Base-by-base conservation (phyloP, 2,113 vertebrate species). In the Prolemur simus region DNA sequence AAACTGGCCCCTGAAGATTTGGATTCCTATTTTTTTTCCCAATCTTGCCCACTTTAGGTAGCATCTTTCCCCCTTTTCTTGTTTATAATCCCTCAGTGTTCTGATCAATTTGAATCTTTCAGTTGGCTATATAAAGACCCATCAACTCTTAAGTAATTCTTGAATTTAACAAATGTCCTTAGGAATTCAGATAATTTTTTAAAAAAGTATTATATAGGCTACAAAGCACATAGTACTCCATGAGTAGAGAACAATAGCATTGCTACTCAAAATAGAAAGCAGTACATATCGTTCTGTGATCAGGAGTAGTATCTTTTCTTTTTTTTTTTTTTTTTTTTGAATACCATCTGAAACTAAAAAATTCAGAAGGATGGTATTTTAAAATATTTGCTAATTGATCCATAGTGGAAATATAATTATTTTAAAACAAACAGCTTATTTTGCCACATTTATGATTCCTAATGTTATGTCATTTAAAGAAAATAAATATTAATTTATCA, bases 21-120 rank as follows among this genome's bases (percentile, higher is more conserved):
- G 4, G 27, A 54, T 58, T 91, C 39, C 60, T 82, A 32, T 86
- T 96, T 97, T 96, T 42, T 60, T 42, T 60, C 84, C 25, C n/a
- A 49, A n/a, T 56, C 7, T 20, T 92, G 14, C 20, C 3, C 56
- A 77, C 29, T 54, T 14, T 32, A 25, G 32, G 11, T 45, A 56
- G 17, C n/a, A 56, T 80, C 71, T 89, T 25, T 4, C 23, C 8
- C 5, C 27, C 27, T 10, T 23, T 32, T 63, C 5, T 52, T 76
- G 39, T 34, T 96, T 78, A 42, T 15, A 93, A 27, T 68, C 2
- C 15, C 21, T 88, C 76, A 63, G 20, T 83, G 34, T 90, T 74
- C 71, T 68, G 18, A 25, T 68, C 52, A 78, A 45, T 52, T 58
- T 85, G 32, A 94, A 73, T 91, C 45, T 14, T 78, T 47, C 11